Percentiles rank a stretch among this genome's conserved stretches.
phyloP scores from a whole-genome alignment of 2,113 vertebrate species.

The Eubucco bourcierii region DNA sequence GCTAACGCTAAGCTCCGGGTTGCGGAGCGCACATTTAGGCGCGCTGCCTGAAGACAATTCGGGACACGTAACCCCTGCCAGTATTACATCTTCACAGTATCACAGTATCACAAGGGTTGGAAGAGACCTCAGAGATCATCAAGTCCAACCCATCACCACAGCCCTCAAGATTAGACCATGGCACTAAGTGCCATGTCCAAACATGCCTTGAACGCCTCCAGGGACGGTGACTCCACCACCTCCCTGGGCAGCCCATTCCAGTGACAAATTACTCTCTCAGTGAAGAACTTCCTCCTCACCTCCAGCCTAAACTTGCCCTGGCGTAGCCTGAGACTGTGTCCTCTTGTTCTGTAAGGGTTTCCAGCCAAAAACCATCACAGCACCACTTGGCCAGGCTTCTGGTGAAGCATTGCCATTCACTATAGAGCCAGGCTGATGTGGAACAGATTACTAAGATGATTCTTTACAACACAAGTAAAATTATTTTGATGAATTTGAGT shows the following conservation, averaged over 20 bases:
- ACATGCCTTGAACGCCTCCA: too few species aligned
- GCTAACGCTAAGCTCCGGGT: neutral
- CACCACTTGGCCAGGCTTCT: neutral
- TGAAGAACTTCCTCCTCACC: too few species aligned
- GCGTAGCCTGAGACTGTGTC: too few species aligned
- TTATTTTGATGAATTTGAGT: neutral
- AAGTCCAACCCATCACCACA: too few species aligned
- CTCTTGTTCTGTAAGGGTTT: neutral
- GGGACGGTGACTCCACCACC: too few species aligned
- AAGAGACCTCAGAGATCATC: too few species aligned
- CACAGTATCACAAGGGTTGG: too few species aligned
- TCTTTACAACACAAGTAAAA: neutral
- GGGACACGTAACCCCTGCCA: neutral
- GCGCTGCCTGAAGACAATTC: accelerated
- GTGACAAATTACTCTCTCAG: too few species aligned
- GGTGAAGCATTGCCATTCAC: neutral
- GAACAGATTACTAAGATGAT: neutral
- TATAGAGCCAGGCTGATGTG: neutral
- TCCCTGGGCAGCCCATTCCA: too few species aligned
- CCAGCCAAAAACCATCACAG: neutral
- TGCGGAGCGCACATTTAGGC: neutral
- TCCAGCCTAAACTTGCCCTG: too few species aligned
- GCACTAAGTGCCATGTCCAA: too few species aligned
- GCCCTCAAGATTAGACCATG: too few species aligned
- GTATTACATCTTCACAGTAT: accelerated